Evolutionary conservation across 2,113 vertebrate species (phyloP), one percentile per base, ranked within the genome.

Genomic region (Haliaeetus leucogaster): DNA sequence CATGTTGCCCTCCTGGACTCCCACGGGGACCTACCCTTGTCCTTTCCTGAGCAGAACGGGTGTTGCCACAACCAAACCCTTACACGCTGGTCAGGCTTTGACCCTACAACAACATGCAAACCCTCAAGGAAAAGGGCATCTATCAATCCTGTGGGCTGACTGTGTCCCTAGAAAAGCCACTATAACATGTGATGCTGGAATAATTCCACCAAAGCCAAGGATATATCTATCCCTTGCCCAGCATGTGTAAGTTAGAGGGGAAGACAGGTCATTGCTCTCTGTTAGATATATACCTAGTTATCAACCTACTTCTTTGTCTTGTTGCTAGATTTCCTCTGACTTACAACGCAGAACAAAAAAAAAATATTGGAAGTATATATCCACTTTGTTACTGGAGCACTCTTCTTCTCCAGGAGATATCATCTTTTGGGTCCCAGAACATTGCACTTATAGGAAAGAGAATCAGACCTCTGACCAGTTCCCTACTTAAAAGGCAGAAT

Each of bases 31-130:
- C 42, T 47, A 30, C 5, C 10, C 47, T 94, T 1, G 0, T 7
- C 38, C 7, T 77, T 73, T 74, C 42, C 42, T 47, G 34, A 84
- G 32, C 38, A 78, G 29, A 89, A 70, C 0, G 3, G 26, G 16
- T 71, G 29, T 59, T 82, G 47, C 16, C 68, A 78, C 29, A 89
- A 66, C 27, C 63, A 89, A 90, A 66, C 17, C 9, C 11, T 65
- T 62, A 66, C 21, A 43, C 0, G 0, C 3, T 48, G 71, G 36
- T 63, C 70, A 61, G 0, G 0, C 45, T 55, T 91, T 62, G 45
- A 55, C 29, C 45, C 59, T 86, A 26, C 8, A 62, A 21, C 16
- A 63, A 55, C 14, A 52, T 10, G 13, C 30, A 66, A 66, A 63
- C 6, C 23, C 13, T 48, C 38, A 65, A 66, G n/a, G 26, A 56